Percentiles rank a stretch among this genome's conserved stretches.
phyloP scores from a whole-genome alignment of 2,113 vertebrate species.

The Parus major region DNA sequence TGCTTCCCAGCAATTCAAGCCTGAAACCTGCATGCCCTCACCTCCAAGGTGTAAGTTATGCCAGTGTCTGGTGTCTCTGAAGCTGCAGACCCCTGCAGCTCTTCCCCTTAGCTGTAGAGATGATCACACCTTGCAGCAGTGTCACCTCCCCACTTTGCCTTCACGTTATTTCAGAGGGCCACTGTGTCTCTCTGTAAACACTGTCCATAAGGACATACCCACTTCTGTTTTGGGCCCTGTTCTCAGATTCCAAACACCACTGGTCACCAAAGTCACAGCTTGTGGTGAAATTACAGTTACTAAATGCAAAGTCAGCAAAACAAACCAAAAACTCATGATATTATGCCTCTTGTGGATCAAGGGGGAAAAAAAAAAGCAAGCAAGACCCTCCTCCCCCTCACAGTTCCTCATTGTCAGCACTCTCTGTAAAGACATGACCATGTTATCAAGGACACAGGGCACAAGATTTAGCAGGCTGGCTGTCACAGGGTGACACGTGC shows the following conservation, averaged over 20 bases:
- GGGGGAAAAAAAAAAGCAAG: fast-evolving
- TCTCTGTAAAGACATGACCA: neutral
- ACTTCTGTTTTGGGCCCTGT: neutral
- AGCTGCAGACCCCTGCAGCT: neutral
- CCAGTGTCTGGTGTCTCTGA: neutral
- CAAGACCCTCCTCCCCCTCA: neutral
- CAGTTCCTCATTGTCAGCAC: neutral
- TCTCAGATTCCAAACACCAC: neutral
- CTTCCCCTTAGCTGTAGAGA: fast-evolving
- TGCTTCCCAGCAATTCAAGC: neutral
- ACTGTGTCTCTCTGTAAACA: neutral
- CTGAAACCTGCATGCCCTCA: neutral
- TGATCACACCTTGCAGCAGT: neutral
- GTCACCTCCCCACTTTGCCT: neutral
- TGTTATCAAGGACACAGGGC: neutral
- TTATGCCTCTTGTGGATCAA: neutral
- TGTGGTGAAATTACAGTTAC: neutral
- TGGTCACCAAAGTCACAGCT: neutral
- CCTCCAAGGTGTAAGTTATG: neutral
- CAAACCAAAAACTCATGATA: neutral
- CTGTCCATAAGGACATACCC: neutral
- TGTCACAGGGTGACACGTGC: neutral
- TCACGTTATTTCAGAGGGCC: neutral
- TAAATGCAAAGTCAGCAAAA: neutral
- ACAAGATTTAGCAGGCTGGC: neutral